Evolutionary conservation across 2,888 invertebrate genomes (phyloP).

Genomic region (Drosophila affinis): DNA sequence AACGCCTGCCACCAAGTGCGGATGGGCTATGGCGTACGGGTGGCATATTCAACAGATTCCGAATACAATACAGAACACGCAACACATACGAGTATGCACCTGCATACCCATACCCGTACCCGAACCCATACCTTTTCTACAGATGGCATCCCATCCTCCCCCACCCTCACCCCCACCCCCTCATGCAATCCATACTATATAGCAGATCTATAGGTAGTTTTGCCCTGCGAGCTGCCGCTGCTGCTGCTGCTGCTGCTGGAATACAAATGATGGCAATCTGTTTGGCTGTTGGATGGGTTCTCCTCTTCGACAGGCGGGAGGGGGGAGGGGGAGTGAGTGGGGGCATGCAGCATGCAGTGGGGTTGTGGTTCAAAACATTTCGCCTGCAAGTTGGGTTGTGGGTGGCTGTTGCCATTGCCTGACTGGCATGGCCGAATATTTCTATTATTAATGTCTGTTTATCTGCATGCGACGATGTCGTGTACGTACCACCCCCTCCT

Average conservation of each 20-base stretch:
- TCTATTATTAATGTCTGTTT: slow-evolving; percentile 75
- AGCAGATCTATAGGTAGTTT: slow-evolving; percentile 12
- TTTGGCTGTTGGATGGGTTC: slow-evolving; percentile 30
- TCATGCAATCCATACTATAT: background rate
- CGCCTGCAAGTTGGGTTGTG: slow-evolving; percentile 1
- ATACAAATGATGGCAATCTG: slow-evolving; percentile 73
- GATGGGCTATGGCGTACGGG: background rate
- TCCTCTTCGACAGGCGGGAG: background rate
- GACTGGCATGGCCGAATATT: slow-evolving; percentile 53
- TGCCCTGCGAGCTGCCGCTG: slow-evolving; percentile 12
- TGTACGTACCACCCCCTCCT: slow-evolving; percentile 2
- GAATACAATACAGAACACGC: background rate
- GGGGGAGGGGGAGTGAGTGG: background rate
- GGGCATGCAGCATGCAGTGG: too few species aligned
- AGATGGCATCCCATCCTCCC: too few species aligned
- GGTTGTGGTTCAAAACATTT: background rate
- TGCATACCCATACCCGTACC: background rate
- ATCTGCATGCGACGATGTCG: slow-evolving; percentile 65
- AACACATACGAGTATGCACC: background rate
- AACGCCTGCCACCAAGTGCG: background rate
- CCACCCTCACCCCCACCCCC: too few species aligned
- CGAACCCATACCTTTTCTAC: too few species aligned
- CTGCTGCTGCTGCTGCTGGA: slow-evolving; percentile 31
- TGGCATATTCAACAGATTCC: background rate
- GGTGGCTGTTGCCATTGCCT: background rate